Evolutionary conservation across 2,888 invertebrate species (phyloP).

Genomic region (Hypselothyrea guttata): DNA sequence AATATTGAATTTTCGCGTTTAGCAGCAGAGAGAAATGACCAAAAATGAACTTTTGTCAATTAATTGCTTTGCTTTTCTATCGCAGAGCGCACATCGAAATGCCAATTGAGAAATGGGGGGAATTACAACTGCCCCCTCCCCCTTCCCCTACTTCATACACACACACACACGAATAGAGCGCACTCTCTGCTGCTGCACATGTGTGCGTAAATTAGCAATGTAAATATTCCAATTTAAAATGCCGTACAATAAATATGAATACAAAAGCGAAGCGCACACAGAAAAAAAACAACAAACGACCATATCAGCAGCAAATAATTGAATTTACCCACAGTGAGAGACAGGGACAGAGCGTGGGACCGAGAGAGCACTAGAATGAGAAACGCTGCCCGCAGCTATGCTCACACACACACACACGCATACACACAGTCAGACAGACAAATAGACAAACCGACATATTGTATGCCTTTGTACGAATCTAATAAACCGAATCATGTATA

Average conservation of each 20-base stretch:
- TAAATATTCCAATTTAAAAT: constrained; percentile 76
- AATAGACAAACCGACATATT: constrained; percentile 61
- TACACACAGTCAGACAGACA: constrained; percentile 24
- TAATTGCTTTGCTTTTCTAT: constrained; percentile 66
- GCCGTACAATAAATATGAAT: constrained; percentile 76
- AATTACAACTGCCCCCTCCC: constrained; percentile 32
- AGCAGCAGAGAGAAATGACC: constrained; percentile 44
- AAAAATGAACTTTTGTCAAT: constrained; percentile 75
- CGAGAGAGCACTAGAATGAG: constrained; percentile 4
- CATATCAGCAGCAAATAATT: constrained; percentile 75
- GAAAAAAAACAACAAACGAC: constrained; percentile 69
- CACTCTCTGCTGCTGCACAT: constrained; percentile 16
- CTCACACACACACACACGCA: constrained; percentile 30
- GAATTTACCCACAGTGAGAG: constrained; percentile 65
- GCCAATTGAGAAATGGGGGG: constrained; percentile 24
- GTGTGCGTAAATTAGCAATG: constrained; percentile 71
- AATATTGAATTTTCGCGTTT: constrained; percentile 62
- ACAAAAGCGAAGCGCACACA: constrained; percentile 57
- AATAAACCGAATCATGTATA: constrained; percentile 71
- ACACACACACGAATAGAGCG: background rate
- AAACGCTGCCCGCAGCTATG: constrained; percentile 42
- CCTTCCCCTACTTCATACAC: constrained; percentile 3
- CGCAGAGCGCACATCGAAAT: constrained; percentile 48
- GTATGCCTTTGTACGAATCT: constrained; percentile 73
- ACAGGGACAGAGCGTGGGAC: constrained; percentile 3